phyloP scores from a whole-genome alignment of 1,140 invertebrate species.

The Ooceraea biroi region DNA sequence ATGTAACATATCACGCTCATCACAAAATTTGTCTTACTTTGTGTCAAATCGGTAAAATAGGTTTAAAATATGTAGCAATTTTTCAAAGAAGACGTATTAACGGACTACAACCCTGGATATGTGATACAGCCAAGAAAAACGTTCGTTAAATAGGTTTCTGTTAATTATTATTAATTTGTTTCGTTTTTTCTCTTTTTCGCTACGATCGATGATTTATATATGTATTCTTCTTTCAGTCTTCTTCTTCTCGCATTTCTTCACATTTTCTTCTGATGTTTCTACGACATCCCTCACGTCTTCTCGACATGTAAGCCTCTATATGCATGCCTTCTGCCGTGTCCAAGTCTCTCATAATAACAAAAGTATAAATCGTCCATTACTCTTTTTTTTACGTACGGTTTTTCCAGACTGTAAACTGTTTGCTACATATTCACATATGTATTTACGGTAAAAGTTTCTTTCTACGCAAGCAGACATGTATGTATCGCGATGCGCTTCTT shows the following conservation, averaged over 20 bases:
- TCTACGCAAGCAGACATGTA: conserved; percentile 63
- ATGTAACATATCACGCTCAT: too few species aligned
- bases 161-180: conserved; percentile 34
- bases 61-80: too few species aligned
- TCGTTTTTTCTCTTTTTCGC: conserved; percentile 17
- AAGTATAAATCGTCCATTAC: conserved; percentile 66
- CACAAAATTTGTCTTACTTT: too few species aligned
- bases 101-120: conserved; percentile 32
- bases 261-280: conserved; percentile 28
- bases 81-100: neutral
- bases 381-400: conserved; percentile 68
- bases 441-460: conserved; percentile 27
- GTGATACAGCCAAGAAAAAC: conserved; percentile 73
- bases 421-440: conserved; percentile 32
- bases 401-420: conserved; percentile 70
- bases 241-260: conserved; percentile 1
- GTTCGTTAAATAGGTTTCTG: conserved; percentile 54
- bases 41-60: neutral
- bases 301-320: conserved; percentile 1
- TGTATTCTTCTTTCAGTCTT: conserved; percentile 35
- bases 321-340: neutral
- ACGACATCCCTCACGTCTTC: conserved; percentile 31
- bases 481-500: conserved; percentile 68
- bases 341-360: conserved; percentile 20
- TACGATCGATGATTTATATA: conserved; percentile 46